Evolutionary conservation across 2,888 invertebrate genomes (phyloP), one percentile per base, ranked within the genome.

Genomic region (Eupithecia subumbrata): DNA sequence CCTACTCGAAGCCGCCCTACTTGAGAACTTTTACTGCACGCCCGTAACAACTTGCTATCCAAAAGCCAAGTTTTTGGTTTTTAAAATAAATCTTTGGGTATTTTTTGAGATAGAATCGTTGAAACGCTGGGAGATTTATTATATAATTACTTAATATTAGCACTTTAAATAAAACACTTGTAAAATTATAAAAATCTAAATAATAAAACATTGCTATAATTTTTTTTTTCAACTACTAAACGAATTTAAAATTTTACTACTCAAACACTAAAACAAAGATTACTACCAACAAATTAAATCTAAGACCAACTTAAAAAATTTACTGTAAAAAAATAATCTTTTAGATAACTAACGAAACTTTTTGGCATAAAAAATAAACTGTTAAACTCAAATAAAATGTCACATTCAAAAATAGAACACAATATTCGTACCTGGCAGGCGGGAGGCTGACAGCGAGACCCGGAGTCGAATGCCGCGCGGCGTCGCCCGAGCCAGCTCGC

Each of bases 401-500:
- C 69, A 74, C 48, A 76, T 75, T 78, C 7, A 69, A 77, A 76
- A 71, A 72, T 69, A 56, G 77, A 72, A 73, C 74, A 77, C 66
- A 60, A 45, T 60, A 25, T 60, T 60, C 68, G 73, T 81, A 81
- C 81, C 81, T 81, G 79, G 45, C 30, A 88, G 52, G 25, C 92
- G 91, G 85, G 88, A 83, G 83, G 83, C 86, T 83, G 84, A 86
- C 86, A 48, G 85, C 87, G 83, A 79, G 83, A 87, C 87, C 83
- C 86, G 85, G 82, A 86, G 88, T 86, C 77, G 86, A 93, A 88
- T 91, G 92, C 92, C 92, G 92, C 85, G 82, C 92, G 91, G 88
- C 89, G 88, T 88, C 83, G 79, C 66, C 80, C 76, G 80, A 77
- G 69, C 72, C 75, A 74, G 74, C 79, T 80, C 84, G 79, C 82